phyloP scores from a whole-genome alignment of 2,797 vertebrate genomes.

The Trachurus trachurus region DNA sequence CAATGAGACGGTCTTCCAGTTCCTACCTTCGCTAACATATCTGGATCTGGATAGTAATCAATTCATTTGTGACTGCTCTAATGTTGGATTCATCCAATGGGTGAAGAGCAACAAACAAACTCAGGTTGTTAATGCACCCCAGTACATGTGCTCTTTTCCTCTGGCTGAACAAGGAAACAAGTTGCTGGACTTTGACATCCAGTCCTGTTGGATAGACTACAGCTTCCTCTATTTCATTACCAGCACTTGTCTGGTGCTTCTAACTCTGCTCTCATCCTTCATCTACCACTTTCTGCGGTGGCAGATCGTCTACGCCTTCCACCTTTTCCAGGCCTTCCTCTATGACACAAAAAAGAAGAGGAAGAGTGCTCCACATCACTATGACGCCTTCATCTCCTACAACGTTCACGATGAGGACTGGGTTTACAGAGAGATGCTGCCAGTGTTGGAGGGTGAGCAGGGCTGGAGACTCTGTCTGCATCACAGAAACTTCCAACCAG shows the following conservation, averaged over 20 bases:
- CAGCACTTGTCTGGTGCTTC: slow-evolving; percentile 43
- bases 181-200: slow-evolving; percentile 62
- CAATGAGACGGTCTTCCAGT: background rate
- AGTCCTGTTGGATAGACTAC: slow-evolving; percentile 29
- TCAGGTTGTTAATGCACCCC: slow-evolving; percentile 56
- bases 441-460: slow-evolving; percentile 71
- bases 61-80: slow-evolving; percentile 76
- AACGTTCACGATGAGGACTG: slow-evolving; percentile 75
- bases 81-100: slow-evolving; percentile 69
- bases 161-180: slow-evolving; percentile 19
- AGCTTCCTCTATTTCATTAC: slow-evolving; percentile 65
- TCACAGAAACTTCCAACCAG: slow-evolving; percentile 80
- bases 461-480: slow-evolving; percentile 80
- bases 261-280: slow-evolving; percentile 56
- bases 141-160: slow-evolving; percentile 55
- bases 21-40: slow-evolving; percentile 40
- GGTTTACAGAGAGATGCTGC: slow-evolving; percentile 73
- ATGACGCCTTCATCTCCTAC: slow-evolving; percentile 81
- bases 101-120: slow-evolving; percentile 56
- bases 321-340: slow-evolving; percentile 66
- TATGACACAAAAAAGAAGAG: slow-evolving; percentile 60
- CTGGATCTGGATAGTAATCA: slow-evolving; percentile 69
- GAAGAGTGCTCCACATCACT: slow-evolving; percentile 35
- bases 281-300: slow-evolving; percentile 67
- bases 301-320: slow-evolving; percentile 64